Evolutionary conservation across 2,888 invertebrate genomes (phyloP), one percentile per base, ranked within the genome.

Genomic region (Pimpla rufipes): DNA sequence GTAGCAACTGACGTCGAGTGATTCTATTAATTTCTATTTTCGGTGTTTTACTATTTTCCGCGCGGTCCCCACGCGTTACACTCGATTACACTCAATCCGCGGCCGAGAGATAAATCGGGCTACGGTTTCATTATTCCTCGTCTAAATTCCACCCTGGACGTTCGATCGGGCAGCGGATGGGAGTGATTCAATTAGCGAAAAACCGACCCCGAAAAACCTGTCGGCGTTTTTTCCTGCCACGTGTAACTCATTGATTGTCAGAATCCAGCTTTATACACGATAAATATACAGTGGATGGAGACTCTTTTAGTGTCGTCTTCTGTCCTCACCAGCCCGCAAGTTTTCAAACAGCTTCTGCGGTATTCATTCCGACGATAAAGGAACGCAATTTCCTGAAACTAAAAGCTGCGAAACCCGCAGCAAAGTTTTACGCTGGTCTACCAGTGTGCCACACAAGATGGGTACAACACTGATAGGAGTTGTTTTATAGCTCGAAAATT

Each of bases 1-100:
- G 57, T 45, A 21, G 18, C 66, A 47, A 52, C 81, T 66, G 64
- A 68, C 45, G 29, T 57, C 16, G 16, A 59, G 35, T 59, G 59
- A 59, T 59, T n/a, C n/a, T 6, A 52, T 52, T 18, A 21, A 18
- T 52, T 21, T 16, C 18, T 52, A 52, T 21, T 18, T 52, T 7
- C 52, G 52, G 52, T 21, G 18, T 21, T 52, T 21, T 52, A 4
- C n/a, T n/a, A n/a, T n/a, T n/a, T n/a, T n/a, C n/a, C n/a, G 52
- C 10, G 1, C 2, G 18, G 21, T 52, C 10, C 18, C 18, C n/a
- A n/a, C n/a, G 18, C 18, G 21, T 18, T 52, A 2, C 7, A 18
- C 52, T 21, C 52, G 7, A 52, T 21, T n/a, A n/a, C n/a, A n/a
- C n/a, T 21, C 6, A 52, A 52, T 21, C 21, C 1, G 18, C 18